Base-by-base conservation (phyloP, 2,113 vertebrate species). In the Coracopsis vasa region DNA sequence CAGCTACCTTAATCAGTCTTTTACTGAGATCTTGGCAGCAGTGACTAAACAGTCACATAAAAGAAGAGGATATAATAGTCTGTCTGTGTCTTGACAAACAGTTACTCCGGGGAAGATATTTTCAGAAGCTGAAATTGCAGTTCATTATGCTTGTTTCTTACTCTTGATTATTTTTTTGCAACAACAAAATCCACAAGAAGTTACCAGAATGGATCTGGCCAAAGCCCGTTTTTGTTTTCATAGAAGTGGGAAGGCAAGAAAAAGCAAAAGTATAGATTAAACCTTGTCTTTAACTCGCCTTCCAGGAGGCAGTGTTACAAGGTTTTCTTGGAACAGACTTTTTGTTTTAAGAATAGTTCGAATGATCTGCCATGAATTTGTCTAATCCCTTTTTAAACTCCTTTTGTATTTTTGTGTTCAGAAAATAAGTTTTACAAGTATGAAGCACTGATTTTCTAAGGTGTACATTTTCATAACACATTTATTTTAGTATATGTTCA, bases 41-140 rank as follows among this genome's bases (percentile, higher is more conserved):
- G 24, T 92, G 86, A 84, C 88, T 93, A 50, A 96, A 89, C 47
- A 91, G 77, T 75, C 86, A 67, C 69, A 92, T 87, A 78, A 95
- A 92, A 95, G 91, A 92, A 67, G 56, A 86, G 80, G 69, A 56
- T 92, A 92, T 92, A 95, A 94, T 95, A 89, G 77, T 85, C 73
- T 89, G 91, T 84, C 88, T 93, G 64, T 96, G 73, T 89, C 93
- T 92, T 92, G 93, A 87, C 80, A 94, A 95, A 94, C 92, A 92
- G 86, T 88, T 92, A 71, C 88, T 92, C 27, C 20, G 44, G 72
- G 84, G 84, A 85, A 81, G 89, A 56, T 81, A 86, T 51, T 89
- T 96, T 79, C 86, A 85, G 80, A 69, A 75, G 86, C 65, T 87
- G 83, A 91, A 92, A 94, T 84, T 94, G 89, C 70, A 87, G 78